These are phyloP conservation scores for Icerya purchasi DNA, from an alignment of 2,888 invertebrate genomes.

Conservation along the genomic window DNA sequence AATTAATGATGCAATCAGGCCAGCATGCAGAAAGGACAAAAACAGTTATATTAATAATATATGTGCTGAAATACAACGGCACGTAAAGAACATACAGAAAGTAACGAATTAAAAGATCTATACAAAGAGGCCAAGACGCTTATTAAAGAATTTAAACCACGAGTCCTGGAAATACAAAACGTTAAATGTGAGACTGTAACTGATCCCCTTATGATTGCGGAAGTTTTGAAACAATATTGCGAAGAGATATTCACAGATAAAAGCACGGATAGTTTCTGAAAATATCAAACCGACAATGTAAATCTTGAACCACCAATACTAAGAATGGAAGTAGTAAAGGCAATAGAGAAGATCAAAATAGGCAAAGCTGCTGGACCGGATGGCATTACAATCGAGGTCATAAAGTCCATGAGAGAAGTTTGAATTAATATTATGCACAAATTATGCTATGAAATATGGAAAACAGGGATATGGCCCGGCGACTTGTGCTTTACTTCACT, in stretches of 20 bases:
- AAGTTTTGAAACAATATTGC: not conserved
- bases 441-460: not conserved
- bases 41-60: not conserved
- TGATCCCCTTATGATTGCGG: not conserved
- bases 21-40: not conserved
- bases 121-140: not conserved
- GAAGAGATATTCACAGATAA: not conserved
- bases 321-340: not conserved
- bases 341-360: not conserved
- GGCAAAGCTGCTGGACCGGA: not conserved
- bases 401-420: not conserved
- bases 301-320: not conserved
- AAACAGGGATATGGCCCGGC: not conserved
- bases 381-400: not conserved
- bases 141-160: not conserved
- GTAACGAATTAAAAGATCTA: too few relatives aligned
- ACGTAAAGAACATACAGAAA: too few relatives aligned
- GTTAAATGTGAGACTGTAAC: not conserved
- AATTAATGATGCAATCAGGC: not conserved
- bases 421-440: not conserved
- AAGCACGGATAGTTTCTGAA: not conserved
- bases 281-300: not conserved
- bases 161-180: not conserved
- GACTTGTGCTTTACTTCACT: not conserved
- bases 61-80: not conserved